A percentile compares a stretch with the other conserved stretches of the same genome.
Evolutionary conservation across 2,888 invertebrate genomes (phyloP).

Genomic region (Platypus cylindrus): DNA sequence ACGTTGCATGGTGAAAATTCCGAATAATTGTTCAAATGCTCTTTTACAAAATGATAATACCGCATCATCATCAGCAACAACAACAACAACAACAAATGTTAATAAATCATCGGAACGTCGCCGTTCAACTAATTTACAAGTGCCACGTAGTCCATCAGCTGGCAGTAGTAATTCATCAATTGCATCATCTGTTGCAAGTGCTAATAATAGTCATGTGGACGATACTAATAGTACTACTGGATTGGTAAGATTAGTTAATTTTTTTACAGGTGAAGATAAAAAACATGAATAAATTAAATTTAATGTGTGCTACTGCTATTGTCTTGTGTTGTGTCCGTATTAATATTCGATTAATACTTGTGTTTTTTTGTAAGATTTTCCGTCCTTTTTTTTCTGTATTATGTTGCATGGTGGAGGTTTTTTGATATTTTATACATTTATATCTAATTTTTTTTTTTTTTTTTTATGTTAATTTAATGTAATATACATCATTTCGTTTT

Average conservation of each 20-base stretch:
- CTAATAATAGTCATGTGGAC: slow-evolving; percentile 37
- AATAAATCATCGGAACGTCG: slow-evolving; percentile 31
- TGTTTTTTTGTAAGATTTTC: slow-evolving; percentile 3
- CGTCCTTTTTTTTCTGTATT: slow-evolving; percentile 8
- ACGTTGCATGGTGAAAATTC: slow-evolving; percentile 91
- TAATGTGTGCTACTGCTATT: too few species aligned
- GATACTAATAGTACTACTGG: too few species aligned
- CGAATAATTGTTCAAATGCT: slow-evolving; percentile 80
- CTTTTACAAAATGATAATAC: slow-evolving; percentile 24
- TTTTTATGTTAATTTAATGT: slow-evolving; percentile 14
- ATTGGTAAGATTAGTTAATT: slow-evolving; percentile 56
- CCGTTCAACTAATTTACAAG: slow-evolving; percentile 38
- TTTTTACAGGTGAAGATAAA: slow-evolving; percentile 33
- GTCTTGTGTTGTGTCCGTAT: too few species aligned
- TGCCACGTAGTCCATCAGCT: slow-evolving; percentile 62
- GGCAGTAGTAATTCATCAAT: slow-evolving; percentile 57
- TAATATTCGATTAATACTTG: not conserved
- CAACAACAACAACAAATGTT: too few species aligned
- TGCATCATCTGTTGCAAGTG: slow-evolving; percentile 51
- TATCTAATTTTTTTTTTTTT: slow-evolving; percentile 15
- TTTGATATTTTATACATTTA: slow-evolving; percentile 20
- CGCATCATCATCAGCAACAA: too few species aligned
- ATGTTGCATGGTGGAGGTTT: slow-evolving; percentile 19
- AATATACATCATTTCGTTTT: slow-evolving; percentile 6
- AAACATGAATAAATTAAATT: slow-evolving; percentile 24